These are phyloP conservation scores for Cheracebus regulus DNA, from an alignment of 2,797 vertebrate genomes.

Conservation along the genomic window DNA sequence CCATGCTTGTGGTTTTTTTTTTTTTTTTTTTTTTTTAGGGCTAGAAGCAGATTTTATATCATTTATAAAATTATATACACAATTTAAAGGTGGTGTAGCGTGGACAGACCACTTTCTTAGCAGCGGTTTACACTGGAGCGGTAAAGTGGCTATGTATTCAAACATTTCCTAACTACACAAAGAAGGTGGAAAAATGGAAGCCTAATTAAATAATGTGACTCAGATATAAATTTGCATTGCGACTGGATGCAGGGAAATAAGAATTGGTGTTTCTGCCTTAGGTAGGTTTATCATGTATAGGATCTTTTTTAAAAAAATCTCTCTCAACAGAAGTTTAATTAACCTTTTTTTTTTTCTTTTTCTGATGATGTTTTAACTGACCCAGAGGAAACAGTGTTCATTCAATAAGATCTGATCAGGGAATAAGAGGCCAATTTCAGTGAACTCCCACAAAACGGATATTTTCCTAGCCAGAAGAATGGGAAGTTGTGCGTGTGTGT, in stretches of 20 bases:
- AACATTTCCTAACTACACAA: slow-evolving; percentile 80
- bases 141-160: slow-evolving; percentile 83
- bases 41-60: slow-evolving; percentile 89
- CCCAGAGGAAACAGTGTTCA: slow-evolving; percentile 76
- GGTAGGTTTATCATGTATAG: slow-evolving; percentile 76
- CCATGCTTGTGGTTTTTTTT: slow-evolving; percentile 65
- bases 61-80: slow-evolving; percentile 90
- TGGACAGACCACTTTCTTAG: slow-evolving; percentile 83
- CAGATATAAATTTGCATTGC: slow-evolving; percentile 81
- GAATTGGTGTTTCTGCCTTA: slow-evolving; percentile 66
- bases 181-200: slow-evolving; percentile 82
- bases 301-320: slow-evolving; percentile 61
- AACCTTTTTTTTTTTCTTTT: slow-evolving; percentile 68
- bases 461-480: slow-evolving; percentile 74
- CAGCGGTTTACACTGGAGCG: slow-evolving; percentile 80
- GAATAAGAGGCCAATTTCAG: slow-evolving; percentile 73
- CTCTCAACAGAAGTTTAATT: slow-evolving; percentile 80
- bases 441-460: slow-evolving; percentile 58
- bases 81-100: slow-evolving; percentile 86
- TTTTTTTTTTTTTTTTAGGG: slow-evolving; percentile 32
- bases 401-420: slow-evolving; percentile 57
- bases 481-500: slow-evolving; percentile 25
- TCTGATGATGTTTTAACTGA: slow-evolving; percentile 63
- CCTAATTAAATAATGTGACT: slow-evolving; percentile 86
- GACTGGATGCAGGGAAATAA: slow-evolving; percentile 79